phyloP scores from a whole-genome alignment of 2,797 vertebrate genomes.

The Megalops cyprinoides region DNA sequence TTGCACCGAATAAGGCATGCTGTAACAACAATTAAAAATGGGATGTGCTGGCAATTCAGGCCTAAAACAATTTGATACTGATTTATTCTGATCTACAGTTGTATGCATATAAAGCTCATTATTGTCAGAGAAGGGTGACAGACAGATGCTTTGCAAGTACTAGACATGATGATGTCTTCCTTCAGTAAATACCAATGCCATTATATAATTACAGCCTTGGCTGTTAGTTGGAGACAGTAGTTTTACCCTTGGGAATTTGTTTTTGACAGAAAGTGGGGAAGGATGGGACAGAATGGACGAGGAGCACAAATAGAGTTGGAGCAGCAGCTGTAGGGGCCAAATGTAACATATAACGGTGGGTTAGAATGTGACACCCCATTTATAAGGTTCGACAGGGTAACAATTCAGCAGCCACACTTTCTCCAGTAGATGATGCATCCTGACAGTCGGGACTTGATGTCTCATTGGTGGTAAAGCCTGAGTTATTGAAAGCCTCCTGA shows the following conservation, averaged over 20 bases:
- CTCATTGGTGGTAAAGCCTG: slow-evolving; percentile 22
- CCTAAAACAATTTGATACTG: neutral
- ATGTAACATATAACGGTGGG: slow-evolving; percentile 46
- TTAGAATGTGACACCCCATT: slow-evolving; percentile 49
- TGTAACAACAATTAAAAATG: slow-evolving; percentile 11
- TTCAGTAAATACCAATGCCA: neutral
- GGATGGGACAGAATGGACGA: neutral
- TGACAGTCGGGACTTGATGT: slow-evolving; percentile 5
- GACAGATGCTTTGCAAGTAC: too few species aligned
- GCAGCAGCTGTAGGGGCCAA: neutral
- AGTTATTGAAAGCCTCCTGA: slow-evolving; percentile 32
- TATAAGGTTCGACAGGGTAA: slow-evolving; percentile 41
- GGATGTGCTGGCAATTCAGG: neutral
- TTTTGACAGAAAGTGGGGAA: slow-evolving; percentile 21
- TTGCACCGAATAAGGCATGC: slow-evolving; percentile 3
- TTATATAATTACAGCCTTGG: neutral
- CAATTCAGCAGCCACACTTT: slow-evolving; percentile 2
- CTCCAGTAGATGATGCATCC: neutral
- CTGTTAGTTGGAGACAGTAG: neutral
- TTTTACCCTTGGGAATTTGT: slow-evolving; percentile 40
- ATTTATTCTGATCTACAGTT: neutral
- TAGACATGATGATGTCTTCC: neutral
- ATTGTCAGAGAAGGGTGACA: too few species aligned
- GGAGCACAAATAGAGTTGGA: slow-evolving; percentile 23
- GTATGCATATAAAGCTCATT: neutral